Conservation (phyloP, 2,797 vertebrate genomes). For the Bradypus variegatus region DNA sequence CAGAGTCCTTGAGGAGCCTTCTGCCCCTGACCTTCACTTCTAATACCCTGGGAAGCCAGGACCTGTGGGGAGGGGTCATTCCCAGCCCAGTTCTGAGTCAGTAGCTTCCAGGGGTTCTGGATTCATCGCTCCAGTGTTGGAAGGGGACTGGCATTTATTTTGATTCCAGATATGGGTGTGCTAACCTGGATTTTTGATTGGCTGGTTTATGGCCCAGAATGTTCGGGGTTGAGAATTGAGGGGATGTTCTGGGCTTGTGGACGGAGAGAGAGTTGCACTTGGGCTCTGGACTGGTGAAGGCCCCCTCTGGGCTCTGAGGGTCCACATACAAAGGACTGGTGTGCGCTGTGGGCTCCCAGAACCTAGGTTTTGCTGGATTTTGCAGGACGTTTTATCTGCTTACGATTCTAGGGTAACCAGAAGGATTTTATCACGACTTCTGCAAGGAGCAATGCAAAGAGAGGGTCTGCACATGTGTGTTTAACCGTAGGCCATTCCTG, state of each 20-base stretch:
- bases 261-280: not conserved
- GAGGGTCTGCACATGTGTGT: not conserved
- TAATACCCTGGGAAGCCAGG: not conserved
- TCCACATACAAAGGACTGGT: not conserved
- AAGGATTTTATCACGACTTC: not conserved
- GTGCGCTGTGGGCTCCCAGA: not conserved
- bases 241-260: not conserved
- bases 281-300: not conserved
- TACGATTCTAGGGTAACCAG: not conserved
- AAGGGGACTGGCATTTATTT: not conserved
- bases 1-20: not conserved
- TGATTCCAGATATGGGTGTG: not conserved
- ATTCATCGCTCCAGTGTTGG: not conserved
- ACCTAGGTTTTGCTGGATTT: not conserved
- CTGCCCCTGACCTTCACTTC: not conserved
- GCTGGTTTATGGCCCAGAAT: not conserved
- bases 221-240: not conserved
- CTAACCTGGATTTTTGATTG: not conserved
- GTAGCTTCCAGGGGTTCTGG: not conserved
- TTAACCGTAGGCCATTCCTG: not conserved
- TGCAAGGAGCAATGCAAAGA: not conserved
- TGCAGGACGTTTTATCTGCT: not conserved
- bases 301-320: not conserved
- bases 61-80: not conserved
- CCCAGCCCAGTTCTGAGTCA: not conserved